Evolutionary conservation across 1,140 invertebrate genomes (phyloP), one percentile per base, ranked within the genome.

Genomic region (Rhizoglyphus robini): DNA sequence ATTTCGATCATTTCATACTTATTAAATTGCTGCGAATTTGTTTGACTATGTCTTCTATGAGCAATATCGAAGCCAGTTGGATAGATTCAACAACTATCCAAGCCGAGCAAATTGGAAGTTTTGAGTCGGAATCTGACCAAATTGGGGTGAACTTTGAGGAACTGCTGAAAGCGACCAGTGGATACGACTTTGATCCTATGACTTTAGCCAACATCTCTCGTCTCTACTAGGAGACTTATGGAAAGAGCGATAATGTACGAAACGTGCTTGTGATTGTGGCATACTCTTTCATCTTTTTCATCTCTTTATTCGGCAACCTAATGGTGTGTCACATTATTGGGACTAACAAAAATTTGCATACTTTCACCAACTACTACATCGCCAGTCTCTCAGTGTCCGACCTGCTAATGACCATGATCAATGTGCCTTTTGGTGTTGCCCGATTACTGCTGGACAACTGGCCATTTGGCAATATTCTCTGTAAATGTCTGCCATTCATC

Each of bases 341-440:
- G 13, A 0, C n/a, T 34, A 59, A 62, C 8, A 3, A 15, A n/a
- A 62, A 59, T 20, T n/a, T 62, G 63, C 25, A 65, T 5, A 65
- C 13, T 13, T 64, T 54, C 13, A 91, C 88, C 1, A 91, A 91
- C 71, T 87, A 85, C 72, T 89, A 90, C 72, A 90, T 91, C 67
- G 83, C 84, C 67, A 91, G 90, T 74, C 76, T 92, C 63, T 87
- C 88, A 0, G 76, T 90, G 8, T 87, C 87, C 27, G 88, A 92
- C 73, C 83, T 92, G 23, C 74, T 90, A 31, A 89, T 92, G 82
- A 85, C 87, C 0, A 69, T 89, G 1, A 83, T 91, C 67, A 91
- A 88, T 72, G 83, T 91, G n/a, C 88, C 89, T 1, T 90, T 90
- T 69, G 75, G 73, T 67, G 69, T 75, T 5, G 72, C 71, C 0